Base-by-base conservation (phyloP, 2,113 vertebrate genomes). In the Motacilla tschutschensis region DNA sequence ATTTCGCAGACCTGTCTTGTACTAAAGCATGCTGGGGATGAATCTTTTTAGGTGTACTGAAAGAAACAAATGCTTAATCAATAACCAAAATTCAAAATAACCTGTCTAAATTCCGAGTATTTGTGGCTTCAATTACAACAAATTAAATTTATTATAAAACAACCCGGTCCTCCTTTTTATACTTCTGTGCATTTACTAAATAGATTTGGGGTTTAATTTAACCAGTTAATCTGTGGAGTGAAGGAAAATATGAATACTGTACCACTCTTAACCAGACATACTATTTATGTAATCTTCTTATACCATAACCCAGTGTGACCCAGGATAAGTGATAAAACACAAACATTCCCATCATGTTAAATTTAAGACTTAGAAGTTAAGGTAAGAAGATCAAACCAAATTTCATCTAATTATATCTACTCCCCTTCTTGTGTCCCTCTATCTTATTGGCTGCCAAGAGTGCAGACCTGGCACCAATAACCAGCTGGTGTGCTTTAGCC, bases 221-320 rank as follows among this genome's bases (percentile, higher is more conserved):
- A 75, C n/a, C 15, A 62, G 60, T 6, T 2, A 9, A 62, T 21
- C 31, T 14, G 7, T 19, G 46, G 4, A 25, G 6, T 14, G 41
- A 69, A 79, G 12, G 5, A 41, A 64, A 14, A 12, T 14, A 21
- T 10, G 2, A 79, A 50, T 17, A 48, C 2, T n/a, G 8, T 12
- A n/a, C 7, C 57, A 6, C 14, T 17, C 21, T 62, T 76, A 69
- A n/a, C 28, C 10, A 69, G 14, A 53, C 10, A 57, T 2, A 16
- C 1, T 65, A 17, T 22, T 88, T 66, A 62, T 21, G 0, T 4
- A 73, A 1, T 14, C 7, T 12, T 76, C 10, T 33, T 67, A 53
- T 11, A 1, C 22, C 8, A 44, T 22, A 75, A 58, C 17, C 21
- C 2, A 17, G 8, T 2, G 5, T 8, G 0, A 54, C 3, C n/a